Conservation (phyloP, 2,113 vertebrate species). For the Conger conger region DNA sequence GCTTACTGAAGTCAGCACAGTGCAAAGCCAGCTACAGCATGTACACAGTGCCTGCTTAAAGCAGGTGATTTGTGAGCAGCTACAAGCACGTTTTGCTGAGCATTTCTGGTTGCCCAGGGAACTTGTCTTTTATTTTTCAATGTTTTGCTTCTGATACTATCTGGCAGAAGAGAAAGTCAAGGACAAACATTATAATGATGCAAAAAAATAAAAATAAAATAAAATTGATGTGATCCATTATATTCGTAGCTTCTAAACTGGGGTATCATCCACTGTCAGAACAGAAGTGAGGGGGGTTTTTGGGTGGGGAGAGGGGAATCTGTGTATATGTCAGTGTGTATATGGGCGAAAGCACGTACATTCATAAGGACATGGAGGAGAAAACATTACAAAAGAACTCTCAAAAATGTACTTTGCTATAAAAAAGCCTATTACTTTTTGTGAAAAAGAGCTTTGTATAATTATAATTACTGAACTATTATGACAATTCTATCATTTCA, state of each 20-base stretch:
- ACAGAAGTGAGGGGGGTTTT: no score
- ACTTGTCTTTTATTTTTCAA: neutral
- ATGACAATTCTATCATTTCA: neutral
- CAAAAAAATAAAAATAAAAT: neutral
- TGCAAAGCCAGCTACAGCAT: neutral
- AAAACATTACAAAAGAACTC: neutral
- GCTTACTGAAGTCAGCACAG: neutral
- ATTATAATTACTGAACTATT: neutral
- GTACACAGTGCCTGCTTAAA: neutral
- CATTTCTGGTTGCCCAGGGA: conserved; percentile 2
- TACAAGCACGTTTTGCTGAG: neutral
- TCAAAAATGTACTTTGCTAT: neutral
- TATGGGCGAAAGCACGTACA: no score
- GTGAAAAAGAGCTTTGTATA: no score
- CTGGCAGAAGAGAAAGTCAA: neutral
- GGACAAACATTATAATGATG: neutral
- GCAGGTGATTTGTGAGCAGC: conserved; percentile 1
- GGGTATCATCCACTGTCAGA: neutral
- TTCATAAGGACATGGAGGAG: neutral
- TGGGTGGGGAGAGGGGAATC: neutral
- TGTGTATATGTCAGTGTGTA: no score
- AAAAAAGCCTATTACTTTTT: no score
- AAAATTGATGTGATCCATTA: conserved; percentile 6
- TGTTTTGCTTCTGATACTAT: neutral
- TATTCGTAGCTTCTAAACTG: neutral